A percentile compares a stretch with the other conserved stretches of the same genome.
These are phyloP conservation scores for Intellagama lesueurii DNA, from an alignment of 2,797 vertebrate genomes.

Conservation along the genomic window DNA sequence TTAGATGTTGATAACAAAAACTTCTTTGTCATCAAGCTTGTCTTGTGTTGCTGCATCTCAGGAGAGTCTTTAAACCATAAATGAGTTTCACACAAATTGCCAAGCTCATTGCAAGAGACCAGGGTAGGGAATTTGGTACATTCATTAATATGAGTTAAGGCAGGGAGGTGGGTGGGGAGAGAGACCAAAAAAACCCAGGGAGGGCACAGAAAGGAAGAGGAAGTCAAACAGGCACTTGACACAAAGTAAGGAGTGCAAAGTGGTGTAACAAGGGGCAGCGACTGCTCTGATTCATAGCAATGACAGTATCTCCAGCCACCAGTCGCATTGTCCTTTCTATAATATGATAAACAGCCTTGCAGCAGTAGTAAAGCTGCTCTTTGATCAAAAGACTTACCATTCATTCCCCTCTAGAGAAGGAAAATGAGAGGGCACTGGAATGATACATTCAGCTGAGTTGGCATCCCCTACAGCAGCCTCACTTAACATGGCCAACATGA, in stretches of 20 bases:
- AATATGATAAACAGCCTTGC: neutral
- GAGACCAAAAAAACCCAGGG: neutral
- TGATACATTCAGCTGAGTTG: neutral
- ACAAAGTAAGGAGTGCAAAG: slow-evolving; percentile 18
- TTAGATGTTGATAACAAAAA: slow-evolving; percentile 51
- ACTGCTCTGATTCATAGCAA: slow-evolving; percentile 37
- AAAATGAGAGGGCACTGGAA: neutral
- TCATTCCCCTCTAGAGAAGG: neutral
- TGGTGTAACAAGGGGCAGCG: neutral
- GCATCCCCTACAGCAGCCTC: neutral
- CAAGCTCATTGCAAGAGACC: slow-evolving; percentile 24
- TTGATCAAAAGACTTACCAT: slow-evolving; percentile 11
- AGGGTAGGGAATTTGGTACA: neutral
- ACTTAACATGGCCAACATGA: neutral
- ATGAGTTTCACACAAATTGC: slow-evolving; percentile 17
- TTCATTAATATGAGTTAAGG: slow-evolving; percentile 28
- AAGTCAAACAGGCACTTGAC: neutral
- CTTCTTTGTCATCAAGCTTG: slow-evolving; percentile 42
- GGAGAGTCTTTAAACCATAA: neutral
- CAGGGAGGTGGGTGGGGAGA: neutral
- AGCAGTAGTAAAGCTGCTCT: neutral
- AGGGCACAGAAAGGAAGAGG: neutral
- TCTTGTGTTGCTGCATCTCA: slow-evolving; percentile 26
- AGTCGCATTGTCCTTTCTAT: slow-evolving; percentile 28
- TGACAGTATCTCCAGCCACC: neutral